Base-by-base conservation (phyloP, 2,888 invertebrate genomes). In the Alentia gelatinosa region DNA sequence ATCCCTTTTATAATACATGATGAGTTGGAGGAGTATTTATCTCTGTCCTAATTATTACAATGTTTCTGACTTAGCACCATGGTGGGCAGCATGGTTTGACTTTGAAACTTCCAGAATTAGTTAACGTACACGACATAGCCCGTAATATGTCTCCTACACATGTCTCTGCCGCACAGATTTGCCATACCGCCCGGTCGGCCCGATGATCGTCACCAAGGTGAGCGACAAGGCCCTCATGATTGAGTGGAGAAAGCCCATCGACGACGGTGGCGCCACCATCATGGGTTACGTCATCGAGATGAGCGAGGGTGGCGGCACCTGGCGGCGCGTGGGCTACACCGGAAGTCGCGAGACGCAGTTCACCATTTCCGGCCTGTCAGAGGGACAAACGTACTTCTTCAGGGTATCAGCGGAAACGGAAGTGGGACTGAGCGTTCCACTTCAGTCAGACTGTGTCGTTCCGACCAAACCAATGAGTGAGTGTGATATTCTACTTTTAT, bases 181-280 rank as follows among this genome's bases (percentile, higher is more conserved):
- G 26, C 93, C 93, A 23, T 93, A 91, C 79, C 90, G 93, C 42
- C 93, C 93, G 23, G 88, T 93, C 26, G 93, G 93, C 19, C 93
- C 93, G 0, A 74, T 93, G 89, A 93, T 93, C 37, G 91, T 93
- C 23, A 93, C 91, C 30, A 93, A 93, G 75, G 84, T 92, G 47
- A 74, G 37, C 40, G 92, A 94, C 79, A 94, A 93, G 26, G 94
- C 94, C 26, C 93, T 96, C 90, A 93, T 89, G 89, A 91, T 93
- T 0, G 93, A 95, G 92, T 97, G 97, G 97, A 95, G 95, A 84
- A 95, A 96, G 88, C 96, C 97, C 0, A 93, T 95, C 35, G 95
- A 96, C 91, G 95, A 96, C 91, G 96, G 96, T 23, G 96, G 96
- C 35, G 92, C 94, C 35, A 94, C 95, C 74, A 93, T 96, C 90